phyloP scores from a whole-genome alignment of 2,113 vertebrate genomes.

The Puffinus mauretanicus region DNA sequence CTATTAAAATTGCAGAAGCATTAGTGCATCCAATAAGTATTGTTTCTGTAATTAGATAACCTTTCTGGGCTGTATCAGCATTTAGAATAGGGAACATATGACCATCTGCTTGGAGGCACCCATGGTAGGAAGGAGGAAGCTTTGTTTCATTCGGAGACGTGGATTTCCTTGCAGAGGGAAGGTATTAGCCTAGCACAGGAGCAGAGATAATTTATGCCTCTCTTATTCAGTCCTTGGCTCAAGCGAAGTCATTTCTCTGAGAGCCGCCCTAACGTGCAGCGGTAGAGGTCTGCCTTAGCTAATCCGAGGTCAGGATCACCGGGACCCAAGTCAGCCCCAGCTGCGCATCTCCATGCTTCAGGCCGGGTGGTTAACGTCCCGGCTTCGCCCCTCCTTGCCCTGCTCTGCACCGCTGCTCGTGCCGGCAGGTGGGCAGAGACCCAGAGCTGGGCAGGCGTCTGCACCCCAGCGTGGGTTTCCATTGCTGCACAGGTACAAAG shows the following conservation, averaged over 20 bases:
- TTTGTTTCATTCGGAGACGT: accelerated
- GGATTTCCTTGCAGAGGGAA: neutral
- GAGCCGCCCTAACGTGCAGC: accelerated
- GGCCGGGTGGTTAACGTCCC: accelerated
- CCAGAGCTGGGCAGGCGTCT: neutral
- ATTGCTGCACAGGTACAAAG: neutral
- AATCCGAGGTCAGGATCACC: neutral
- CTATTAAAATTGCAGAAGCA: constrained; percentile 78
- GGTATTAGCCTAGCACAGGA: neutral
- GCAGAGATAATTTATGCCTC: neutral
- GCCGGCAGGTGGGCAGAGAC: neutral
- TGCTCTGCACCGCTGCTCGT: accelerated
- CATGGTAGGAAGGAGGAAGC: neutral
- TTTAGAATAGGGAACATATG: neutral
- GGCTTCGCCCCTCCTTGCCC: accelerated
- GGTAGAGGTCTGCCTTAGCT: neutral
- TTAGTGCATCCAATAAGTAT: constrained; percentile 69
- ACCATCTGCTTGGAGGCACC: constrained; percentile 4
- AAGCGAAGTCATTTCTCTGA: neutral
- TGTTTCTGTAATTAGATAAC: constrained; percentile 73
- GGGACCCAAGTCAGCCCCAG: neutral
- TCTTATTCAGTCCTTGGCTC: neutral
- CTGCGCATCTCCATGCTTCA: accelerated
- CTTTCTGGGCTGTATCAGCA: constrained; percentile 38
- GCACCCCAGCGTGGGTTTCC: neutral